Base-by-base conservation (phyloP, 64 coral and sea anemone genomes). In the Montipora cactus region DNA sequence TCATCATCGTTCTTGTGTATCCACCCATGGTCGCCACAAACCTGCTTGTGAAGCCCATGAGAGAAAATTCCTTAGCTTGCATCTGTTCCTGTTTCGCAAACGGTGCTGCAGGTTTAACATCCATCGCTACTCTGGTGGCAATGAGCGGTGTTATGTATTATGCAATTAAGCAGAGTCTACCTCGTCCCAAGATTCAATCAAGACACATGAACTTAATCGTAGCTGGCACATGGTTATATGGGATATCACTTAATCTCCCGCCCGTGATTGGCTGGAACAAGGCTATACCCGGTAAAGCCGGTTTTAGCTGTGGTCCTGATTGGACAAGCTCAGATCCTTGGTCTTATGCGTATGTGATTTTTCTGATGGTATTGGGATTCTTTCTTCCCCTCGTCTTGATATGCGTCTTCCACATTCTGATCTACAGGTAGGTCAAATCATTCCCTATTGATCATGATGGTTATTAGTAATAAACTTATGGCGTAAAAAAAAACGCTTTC, bases 221-320 rank as follows among this genome's bases (percentile, higher is more conserved):
- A 5, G 49, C 21, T 83, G 18, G 53, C 49, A 77, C 79, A 37
- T 94, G 93, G 93, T 22, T 76, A 61, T 59, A 47, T 37, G 89
- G 87, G 51, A 67, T 90, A 47, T 74, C 64, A 12, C 67, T 90
- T 7, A 87, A 79, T 77, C 46, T 75, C 18, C 93, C 93, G 45
- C 93, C 93, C 5, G 11, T 94, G 51, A 71, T 94, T 71, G 93
- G 93, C 8, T 94, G 93, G 93, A 94, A 51, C 55, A 90, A 16
- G 37, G 77, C 53, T 44, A 48, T 90, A 47, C 84, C 84, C 19
- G 67, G 74, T 53, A 78, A 87, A 62, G 83, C 92, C 4, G 83
- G 84, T 21, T 47, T 88, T 12, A 71, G 92, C 84, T 93, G 92
- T 18, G 87, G n/a, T 22, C 87, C 87, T 55, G 81, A 93, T 57